These are phyloP conservation scores for Philotrypesis tridentata DNA, from an alignment of 1,140 invertebrate genomes.

Conservation along the genomic window DNA sequence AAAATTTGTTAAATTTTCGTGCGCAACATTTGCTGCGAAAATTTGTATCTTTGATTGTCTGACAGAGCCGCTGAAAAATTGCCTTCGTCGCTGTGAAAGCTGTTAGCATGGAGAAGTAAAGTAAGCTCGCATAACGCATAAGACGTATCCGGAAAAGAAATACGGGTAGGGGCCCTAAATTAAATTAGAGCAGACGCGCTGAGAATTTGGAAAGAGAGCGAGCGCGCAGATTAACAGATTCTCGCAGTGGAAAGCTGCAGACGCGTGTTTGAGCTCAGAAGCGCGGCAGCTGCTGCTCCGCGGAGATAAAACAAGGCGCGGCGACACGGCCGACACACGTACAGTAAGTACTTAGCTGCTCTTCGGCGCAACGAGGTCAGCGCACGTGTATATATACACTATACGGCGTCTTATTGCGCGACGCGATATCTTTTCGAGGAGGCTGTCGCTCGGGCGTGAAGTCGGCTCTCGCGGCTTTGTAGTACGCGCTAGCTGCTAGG, in stretches of 20 bases:
- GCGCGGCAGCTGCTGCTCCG: no score
- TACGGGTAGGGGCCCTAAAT: not conserved
- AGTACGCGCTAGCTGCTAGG: no score
- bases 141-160: not conserved
- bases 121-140: no score
- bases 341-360: not conserved
- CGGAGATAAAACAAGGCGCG: not conserved
- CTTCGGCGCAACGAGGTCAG: not conserved
- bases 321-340: not conserved
- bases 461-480: no score
- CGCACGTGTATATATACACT: not conserved
- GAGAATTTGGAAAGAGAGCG: not conserved
- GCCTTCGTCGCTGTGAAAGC: no score
- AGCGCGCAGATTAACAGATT: slow-evolving; percentile 24
- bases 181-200: not conserved
- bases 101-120: no score
- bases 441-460: not conserved
- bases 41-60: no score
- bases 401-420: not conserved
- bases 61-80: no score
- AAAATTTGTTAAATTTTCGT: no score
- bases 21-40: no score
- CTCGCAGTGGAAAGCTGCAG: not conserved
- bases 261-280: not conserved
- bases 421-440: not conserved